Evolutionary conservation across 2,113 vertebrate genomes (phyloP), one percentile per base, ranked within the genome.

Genomic region (Cromileptes altivelis): DNA sequence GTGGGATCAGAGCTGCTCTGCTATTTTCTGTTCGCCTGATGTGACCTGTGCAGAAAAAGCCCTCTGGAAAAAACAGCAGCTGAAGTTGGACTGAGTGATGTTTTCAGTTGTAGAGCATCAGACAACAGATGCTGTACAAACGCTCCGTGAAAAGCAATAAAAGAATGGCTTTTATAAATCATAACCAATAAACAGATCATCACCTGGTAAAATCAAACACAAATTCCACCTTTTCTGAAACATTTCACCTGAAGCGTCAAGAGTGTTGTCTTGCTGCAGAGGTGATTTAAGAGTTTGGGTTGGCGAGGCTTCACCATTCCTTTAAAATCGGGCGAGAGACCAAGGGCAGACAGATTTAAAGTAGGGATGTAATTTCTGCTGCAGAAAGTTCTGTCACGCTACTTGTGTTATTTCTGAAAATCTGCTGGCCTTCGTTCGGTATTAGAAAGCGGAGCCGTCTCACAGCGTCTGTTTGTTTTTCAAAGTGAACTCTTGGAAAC

Each of bases 221-320:
- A 85, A 42, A 63, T 78, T 69, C 65, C 52, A 63, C 68, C 70
- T 62, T 70, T 42, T 78, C 57, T 70, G 64, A 86, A 87, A 82
- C 37, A 67, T 75, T 61, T 89, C 56, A 81, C 75, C 79, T 73
- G 69, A 21, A 76, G 65, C 71, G 61, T 78, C 33, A 23, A 57
- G 60, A 37, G 37, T 50, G 67, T 85, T 78, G 62, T 84, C 61
- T 85, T 60, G 9, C 64, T 71, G 62, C 49, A 80, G 75, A 81
- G 53, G 25, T 84, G 76, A 85, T 89, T 91, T 83, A 86, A 81
- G 70, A 86, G 77, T 75, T 84, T 81, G 64, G 17, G 9, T 88
- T 90, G 84, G 89, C 75, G 75, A 55, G 15, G 60, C 58, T 50
- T 14, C 56, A 19, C 23, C 50, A 83, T 87, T 91, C 70, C 86